Conservation (phyloP, 2,113 vertebrate species). For the Pseudorectes ferrugineus region DNA sequence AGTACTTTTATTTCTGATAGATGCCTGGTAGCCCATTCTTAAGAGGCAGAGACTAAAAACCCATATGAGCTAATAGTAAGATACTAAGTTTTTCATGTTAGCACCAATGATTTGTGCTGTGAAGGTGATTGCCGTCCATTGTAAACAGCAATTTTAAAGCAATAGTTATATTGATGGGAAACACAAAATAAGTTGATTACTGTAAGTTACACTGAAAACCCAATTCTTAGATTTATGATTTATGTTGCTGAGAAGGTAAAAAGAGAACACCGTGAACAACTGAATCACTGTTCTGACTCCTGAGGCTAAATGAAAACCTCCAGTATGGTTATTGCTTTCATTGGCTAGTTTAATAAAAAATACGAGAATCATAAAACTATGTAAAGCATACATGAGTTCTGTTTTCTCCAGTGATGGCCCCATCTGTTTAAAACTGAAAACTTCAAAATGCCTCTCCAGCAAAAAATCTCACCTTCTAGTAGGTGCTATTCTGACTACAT, state of each 20-base stretch:
- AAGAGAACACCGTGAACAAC: neutral
- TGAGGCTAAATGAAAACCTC: neutral
- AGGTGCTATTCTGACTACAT: neutral
- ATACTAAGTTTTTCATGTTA: neutral
- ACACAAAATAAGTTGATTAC: neutral
- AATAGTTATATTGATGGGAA: neutral
- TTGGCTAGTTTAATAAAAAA: constrained; percentile 2
- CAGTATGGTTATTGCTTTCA: neutral
- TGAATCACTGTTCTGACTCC: neutral
- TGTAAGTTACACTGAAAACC: neutral
- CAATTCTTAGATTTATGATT: neutral
- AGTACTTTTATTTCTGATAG: neutral
- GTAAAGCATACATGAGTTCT: neutral
- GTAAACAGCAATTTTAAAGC: neutral
- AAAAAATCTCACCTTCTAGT: neutral
- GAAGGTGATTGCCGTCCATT: neutral
- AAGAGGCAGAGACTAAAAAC: neutral
- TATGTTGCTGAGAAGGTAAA: neutral
- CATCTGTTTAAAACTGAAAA: neutral
- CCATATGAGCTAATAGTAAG: rapidly evolving
- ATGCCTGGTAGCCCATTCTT: neutral
- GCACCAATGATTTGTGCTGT: neutral
- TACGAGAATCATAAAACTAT: neutral
- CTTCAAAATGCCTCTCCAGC: neutral
- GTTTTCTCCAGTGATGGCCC: neutral